Conservation (phyloP, 2,797 vertebrate species). For the Lateolabrax maculatus region DNA sequence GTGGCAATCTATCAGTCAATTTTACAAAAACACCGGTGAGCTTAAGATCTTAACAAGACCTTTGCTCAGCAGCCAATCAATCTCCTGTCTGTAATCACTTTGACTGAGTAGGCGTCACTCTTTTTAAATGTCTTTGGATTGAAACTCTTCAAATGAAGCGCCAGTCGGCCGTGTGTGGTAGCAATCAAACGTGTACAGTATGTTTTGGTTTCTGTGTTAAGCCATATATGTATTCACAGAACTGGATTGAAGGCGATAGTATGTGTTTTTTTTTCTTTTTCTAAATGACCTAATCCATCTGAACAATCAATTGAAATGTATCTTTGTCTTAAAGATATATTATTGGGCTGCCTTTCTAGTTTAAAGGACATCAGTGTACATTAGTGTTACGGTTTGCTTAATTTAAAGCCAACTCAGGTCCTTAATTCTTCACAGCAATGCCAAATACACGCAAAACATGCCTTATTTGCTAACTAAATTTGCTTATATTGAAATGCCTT, state of each 20-base stretch:
- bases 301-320: constrained; percentile 69
- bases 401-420: constrained; percentile 85
- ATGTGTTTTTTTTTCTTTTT: constrained; percentile 17
- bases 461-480: constrained; percentile 65
- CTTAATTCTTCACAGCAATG: constrained; percentile 73
- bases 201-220: constrained; percentile 66
- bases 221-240: constrained; percentile 74
- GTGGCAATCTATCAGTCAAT: background rate
- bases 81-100: constrained; percentile 6
- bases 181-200: constrained; percentile 60
- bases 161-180: constrained; percentile 12
- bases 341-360: constrained; percentile 45
- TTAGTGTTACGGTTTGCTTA: constrained; percentile 60
- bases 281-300: constrained; percentile 43
- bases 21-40: background rate
- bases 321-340: constrained; percentile 41
- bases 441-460: constrained; percentile 80
- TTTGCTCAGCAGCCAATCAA: too few species aligned
- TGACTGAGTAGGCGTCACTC: constrained; percentile 4
- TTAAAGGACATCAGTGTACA: constrained; percentile 49
- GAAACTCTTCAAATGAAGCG: constrained; percentile 56
- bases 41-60: background rate
- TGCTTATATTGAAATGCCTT: constrained; percentile 57
- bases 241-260: constrained; percentile 25
- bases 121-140: constrained; percentile 22